phyloP scores from a whole-genome alignment of 2,888 invertebrate genomes.

The Drosophila borborema region DNA sequence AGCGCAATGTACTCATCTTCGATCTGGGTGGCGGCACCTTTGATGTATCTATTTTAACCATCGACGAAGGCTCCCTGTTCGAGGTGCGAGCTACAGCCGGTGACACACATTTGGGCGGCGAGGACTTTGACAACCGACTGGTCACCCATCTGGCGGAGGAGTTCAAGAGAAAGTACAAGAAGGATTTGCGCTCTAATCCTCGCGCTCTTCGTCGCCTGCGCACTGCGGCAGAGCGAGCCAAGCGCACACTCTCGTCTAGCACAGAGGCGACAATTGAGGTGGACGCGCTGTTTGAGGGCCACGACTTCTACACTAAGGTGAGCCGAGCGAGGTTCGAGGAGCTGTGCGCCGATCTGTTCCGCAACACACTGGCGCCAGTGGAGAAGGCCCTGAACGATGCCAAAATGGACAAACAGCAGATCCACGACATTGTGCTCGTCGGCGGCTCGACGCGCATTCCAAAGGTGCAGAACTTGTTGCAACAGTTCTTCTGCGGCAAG shows the following conservation, averaged over 20 bases:
- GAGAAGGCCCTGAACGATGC: constrained; percentile 40
- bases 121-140: constrained; percentile 33
- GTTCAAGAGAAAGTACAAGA: constrained; percentile 37
- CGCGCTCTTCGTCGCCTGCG: constrained; percentile 25
- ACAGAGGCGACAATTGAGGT: constrained; percentile 38
- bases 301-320: constrained; percentile 31
- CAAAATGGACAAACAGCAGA: constrained; percentile 34
- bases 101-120: constrained; percentile 34
- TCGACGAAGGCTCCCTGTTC: constrained; percentile 28
- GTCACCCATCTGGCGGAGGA: constrained; percentile 41
- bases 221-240: constrained; percentile 40
- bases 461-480: constrained; percentile 34
- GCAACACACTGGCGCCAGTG: constrained; percentile 33
- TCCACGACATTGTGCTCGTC: constrained; percentile 25
- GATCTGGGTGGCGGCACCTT: constrained; percentile 32
- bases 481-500: constrained; percentile 39
- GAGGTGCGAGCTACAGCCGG: constrained; percentile 30
- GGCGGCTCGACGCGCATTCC: constrained; percentile 39
- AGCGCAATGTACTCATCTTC: constrained; percentile 36
- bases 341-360: constrained; percentile 15
- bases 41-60: constrained; percentile 39
- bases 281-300: constrained; percentile 38
- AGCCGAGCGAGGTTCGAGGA: too few species aligned
- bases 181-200: constrained; percentile 21
- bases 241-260: constrained; percentile 40